phyloP scores from a whole-genome alignment of 2,113 vertebrate genomes.

The Pterophyllum scalare region DNA sequence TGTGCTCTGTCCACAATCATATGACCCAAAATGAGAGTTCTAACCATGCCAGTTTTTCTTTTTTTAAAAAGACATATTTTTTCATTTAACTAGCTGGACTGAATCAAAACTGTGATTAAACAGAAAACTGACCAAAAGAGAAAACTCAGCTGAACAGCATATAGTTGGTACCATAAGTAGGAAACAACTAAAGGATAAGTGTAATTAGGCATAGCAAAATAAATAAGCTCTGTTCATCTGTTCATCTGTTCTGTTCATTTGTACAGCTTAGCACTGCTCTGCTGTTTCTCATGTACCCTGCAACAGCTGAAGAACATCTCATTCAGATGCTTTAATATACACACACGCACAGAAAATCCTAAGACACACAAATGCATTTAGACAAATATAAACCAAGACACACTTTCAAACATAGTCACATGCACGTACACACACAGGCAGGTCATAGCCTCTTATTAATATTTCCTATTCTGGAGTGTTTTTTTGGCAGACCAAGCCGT shows the following conservation, averaged over 20 bases:
- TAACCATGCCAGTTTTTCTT: background rate
- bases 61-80: no score
- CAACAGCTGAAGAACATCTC: conserved; percentile 70
- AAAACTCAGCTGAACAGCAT: background rate
- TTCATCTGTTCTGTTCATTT: background rate
- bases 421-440: conserved; percentile 29
- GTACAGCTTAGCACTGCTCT: background rate
- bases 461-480: conserved; percentile 63
- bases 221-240: conserved; percentile 16
- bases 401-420: conserved; percentile 6
- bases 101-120: background rate
- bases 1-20: background rate
- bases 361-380: background rate
- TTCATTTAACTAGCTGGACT: background rate
- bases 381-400: conserved; percentile 17
- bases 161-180: background rate
- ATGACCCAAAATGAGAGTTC: background rate
- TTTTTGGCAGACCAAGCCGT: conserved; percentile 55
- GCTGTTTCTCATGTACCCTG: conserved; percentile 16
- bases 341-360: conserved; percentile 8
- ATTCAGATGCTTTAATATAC: background rate
- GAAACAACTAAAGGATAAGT: background rate
- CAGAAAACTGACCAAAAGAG: background rate
- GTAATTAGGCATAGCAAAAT: conserved; percentile 6
- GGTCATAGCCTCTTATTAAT: conserved; percentile 60